Evolutionary conservation across 2,113 vertebrate genomes (phyloP).

Genomic region (Gasterosteus nipponicus): DNA sequence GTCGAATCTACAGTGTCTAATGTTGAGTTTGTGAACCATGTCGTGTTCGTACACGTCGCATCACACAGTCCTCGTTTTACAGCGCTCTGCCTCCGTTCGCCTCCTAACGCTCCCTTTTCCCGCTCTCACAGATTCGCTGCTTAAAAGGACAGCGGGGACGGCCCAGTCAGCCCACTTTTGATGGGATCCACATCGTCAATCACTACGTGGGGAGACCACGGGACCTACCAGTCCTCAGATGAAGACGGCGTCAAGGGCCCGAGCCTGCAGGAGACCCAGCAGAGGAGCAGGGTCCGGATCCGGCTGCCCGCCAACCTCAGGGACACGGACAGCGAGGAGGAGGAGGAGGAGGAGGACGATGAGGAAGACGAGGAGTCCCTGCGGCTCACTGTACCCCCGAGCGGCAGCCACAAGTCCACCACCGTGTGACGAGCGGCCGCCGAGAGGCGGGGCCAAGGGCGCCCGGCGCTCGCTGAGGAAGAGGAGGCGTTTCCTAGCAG

Average conservation of each 20-base stretch:
- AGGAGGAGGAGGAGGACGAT: constrained; percentile 85
- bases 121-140: constrained; percentile 87
- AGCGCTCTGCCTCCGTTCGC: not conserved
- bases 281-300: constrained; percentile 76
- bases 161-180: constrained; percentile 87
- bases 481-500: constrained; percentile 4
- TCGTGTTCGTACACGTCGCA: not conserved
- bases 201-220: constrained; percentile 89
- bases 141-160: constrained; percentile 89
- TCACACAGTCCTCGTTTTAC: not conserved
- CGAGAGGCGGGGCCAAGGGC: not conserved
- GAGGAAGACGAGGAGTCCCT: constrained; percentile 88
- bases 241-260: constrained; percentile 85
- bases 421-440: constrained; percentile 83
- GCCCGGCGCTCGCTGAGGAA: not conserved
- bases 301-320: constrained; percentile 81
- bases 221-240: constrained; percentile 91
- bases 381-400: constrained; percentile 68
- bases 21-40: constrained; percentile 6
- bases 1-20: constrained; percentile 5
- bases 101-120: not conserved
- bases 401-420: constrained; percentile 85
- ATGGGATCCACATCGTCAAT: constrained; percentile 95
- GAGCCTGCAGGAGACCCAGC: constrained; percentile 36
- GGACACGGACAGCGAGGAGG: constrained; percentile 89